These are phyloP conservation scores for Brachionus angularis DNA, from an alignment of 1,140 invertebrate genomes.

Conservation along the genomic window DNA sequence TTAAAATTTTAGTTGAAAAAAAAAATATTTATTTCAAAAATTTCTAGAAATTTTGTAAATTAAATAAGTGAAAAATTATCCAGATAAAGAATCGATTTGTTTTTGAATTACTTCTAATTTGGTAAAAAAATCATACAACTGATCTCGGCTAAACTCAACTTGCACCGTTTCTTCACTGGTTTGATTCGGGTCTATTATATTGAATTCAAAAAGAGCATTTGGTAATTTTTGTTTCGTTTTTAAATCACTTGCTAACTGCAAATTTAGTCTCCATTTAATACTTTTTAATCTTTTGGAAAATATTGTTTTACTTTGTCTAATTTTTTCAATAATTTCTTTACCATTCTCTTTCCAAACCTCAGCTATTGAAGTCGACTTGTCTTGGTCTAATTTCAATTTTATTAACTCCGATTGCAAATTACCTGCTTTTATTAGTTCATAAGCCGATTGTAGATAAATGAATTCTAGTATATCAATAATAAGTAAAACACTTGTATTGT, in stretches of 20 bases:
- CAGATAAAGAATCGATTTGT: neutral
- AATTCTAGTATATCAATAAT: conserved; percentile 35
- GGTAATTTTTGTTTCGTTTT: conserved; percentile 22
- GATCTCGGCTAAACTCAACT: conserved; percentile 25
- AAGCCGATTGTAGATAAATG: conserved; percentile 33
- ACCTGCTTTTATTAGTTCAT: conserved; percentile 17
- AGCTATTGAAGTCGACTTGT: neutral
- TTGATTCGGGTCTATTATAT: neutral
- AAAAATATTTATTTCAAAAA: neutral
- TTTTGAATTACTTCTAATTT: conserved; percentile 35
- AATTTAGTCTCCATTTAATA: conserved; percentile 34
- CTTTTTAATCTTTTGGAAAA: conserved; percentile 3
- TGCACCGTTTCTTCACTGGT: conserved; percentile 4
- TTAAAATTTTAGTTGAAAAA: neutral
- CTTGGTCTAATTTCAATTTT: conserved; percentile 5
- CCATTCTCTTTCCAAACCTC: conserved; percentile 22
- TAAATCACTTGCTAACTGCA: conserved; percentile 20
- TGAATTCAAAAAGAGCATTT: conserved; percentile 30
- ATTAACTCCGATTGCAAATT: neutral
- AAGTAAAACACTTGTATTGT: neutral
- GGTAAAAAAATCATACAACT: conserved; percentile 32
- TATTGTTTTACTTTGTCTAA: conserved; percentile 34
- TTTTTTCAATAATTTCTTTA: conserved; percentile 31
- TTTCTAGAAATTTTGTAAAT: neutral
- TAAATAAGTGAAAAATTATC: neutral